phyloP scores from a whole-genome alignment of 2,113 vertebrate genomes.

The Pardalotus punctatus region DNA sequence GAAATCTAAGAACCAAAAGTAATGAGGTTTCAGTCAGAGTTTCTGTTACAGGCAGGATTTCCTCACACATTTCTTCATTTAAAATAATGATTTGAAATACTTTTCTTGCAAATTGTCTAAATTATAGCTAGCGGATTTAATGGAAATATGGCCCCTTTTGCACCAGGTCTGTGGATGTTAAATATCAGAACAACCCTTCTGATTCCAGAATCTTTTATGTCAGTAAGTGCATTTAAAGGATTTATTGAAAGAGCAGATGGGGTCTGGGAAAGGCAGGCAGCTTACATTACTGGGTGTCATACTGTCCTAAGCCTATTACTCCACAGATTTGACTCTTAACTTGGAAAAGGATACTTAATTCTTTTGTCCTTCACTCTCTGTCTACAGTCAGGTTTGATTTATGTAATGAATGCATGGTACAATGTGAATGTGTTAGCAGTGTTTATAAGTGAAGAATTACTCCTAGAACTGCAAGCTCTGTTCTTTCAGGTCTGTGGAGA shows the following conservation, averaged over 20 bases:
- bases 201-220: neutral
- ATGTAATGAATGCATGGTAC: neutral
- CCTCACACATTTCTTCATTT: neutral
- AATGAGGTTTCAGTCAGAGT: neutral
- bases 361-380: neutral
- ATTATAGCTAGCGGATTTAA: neutral
- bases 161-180: neutral
- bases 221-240: neutral
- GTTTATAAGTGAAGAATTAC: neutral
- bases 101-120: neutral
- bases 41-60: neutral
- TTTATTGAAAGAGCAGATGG: neutral
- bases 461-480: neutral
- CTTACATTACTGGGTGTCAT: neutral
- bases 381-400: neutral
- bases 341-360: neutral
- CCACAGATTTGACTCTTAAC: neutral
- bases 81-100: neutral
- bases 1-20: neutral
- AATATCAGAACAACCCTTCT: neutral
- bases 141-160: neutral
- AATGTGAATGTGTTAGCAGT: neutral
- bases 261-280: neutral
- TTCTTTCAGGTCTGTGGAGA: neutral
- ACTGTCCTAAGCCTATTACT: neutral